phyloP scores from a whole-genome alignment of 2,113 vertebrate genomes.

The Lepus europaeus region DNA sequence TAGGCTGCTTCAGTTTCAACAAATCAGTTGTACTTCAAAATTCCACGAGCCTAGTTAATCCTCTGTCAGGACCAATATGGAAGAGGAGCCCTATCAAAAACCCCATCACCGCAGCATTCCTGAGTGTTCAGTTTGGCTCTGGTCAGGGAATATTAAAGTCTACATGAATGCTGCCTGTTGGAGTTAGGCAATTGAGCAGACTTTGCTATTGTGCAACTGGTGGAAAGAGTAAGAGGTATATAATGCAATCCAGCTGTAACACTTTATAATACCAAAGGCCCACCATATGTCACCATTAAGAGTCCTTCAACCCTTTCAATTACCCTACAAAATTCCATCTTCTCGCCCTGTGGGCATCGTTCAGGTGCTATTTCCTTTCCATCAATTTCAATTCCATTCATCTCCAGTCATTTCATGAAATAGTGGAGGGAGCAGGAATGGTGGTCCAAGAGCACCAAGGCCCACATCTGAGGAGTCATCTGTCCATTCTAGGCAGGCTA shows the following conservation, averaged over 20 bases:
- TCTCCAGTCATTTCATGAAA: conserved; percentile 29
- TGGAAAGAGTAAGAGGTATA: background rate
- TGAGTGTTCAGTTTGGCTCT: background rate
- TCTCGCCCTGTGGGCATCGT: background rate
- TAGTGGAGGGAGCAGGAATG: background rate
- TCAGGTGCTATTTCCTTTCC: conserved; percentile 32
- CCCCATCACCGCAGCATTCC: background rate
- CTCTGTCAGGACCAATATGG: background rate
- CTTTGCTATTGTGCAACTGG: background rate
- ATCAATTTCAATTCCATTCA: background rate
- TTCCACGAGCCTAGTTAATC: background rate
- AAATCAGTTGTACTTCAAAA: conserved; percentile 3
- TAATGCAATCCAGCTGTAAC: background rate
- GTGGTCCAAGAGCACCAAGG: conserved; percentile 10
- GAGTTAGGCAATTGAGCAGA: background rate
- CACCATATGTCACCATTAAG: background rate
- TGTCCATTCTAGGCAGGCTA: background rate
- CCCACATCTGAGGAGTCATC: background rate
- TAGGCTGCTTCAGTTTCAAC: background rate
- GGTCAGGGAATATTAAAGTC: background rate
- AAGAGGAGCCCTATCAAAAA: conserved; percentile 43
- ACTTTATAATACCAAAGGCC: background rate
- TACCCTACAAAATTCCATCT: background rate
- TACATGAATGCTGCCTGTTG: background rate
- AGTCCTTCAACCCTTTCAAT: background rate